phyloP scores from a whole-genome alignment of 2,888 invertebrate genomes.

The Lepetodrilus schrolli region DNA sequence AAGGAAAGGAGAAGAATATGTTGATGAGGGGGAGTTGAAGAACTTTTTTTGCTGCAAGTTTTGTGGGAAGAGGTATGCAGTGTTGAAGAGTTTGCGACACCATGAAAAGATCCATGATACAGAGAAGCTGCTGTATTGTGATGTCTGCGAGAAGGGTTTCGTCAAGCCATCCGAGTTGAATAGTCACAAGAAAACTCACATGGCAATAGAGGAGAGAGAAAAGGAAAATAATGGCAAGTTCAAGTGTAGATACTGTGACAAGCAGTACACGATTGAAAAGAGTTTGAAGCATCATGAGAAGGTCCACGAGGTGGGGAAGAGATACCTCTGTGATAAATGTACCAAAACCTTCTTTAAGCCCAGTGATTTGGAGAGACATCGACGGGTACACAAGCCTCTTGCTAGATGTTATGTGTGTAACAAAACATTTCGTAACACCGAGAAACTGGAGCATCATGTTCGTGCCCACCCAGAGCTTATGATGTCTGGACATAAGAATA shows the following conservation, averaged over 20 bases:
- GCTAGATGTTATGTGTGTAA: constrained; percentile 2
- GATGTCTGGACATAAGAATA: neutral
- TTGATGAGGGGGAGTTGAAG: neutral
- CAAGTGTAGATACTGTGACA: constrained; percentile 16
- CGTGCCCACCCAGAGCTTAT: constrained; percentile 1
- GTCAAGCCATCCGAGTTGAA: neutral
- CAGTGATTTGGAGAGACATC: neutral
- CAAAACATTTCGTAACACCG: neutral
- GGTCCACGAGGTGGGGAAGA: neutral
- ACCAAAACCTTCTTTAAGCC: constrained; percentile 14
- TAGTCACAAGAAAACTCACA: constrained; percentile 13
- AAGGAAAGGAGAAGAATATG: neutral
- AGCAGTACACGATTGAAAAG: constrained; percentile 2
- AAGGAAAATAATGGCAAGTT: neutral
- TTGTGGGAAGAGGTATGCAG: constrained; percentile 22
- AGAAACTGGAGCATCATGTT: neutral
- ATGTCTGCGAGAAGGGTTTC: neutral
- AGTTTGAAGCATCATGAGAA: constrained; percentile 9
- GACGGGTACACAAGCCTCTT: neutral
- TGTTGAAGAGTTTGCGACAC: constrained; percentile 9
- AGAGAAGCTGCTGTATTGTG: constrained; percentile 1
- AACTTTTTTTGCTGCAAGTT: neutral
- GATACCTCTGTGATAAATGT: neutral
- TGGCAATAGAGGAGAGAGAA: neutral
- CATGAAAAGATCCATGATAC: neutral